Evolutionary conservation across 2,113 vertebrate species (phyloP), one percentile per base, ranked within the genome.

Genomic region (Collichthys lucidus): DNA sequence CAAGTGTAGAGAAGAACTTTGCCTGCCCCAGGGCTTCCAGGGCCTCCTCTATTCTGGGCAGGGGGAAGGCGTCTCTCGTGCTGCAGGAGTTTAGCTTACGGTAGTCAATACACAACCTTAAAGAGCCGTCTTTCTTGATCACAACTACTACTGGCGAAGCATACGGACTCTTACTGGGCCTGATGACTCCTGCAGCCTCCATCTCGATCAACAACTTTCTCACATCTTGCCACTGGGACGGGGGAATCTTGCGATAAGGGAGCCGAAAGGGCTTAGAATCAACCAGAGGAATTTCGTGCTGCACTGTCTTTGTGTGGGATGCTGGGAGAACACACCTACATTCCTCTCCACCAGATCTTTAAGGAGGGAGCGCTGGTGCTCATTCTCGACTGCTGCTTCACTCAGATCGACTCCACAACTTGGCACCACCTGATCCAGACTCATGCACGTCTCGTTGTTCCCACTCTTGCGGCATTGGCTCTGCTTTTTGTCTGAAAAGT

Each of bases 131-230:
- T 14, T 82, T 86, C 10, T 86, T 76, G 0, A 24, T 50, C 0
- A 86, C 68, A 0, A 82, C 2, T 26, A 78, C 79, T 2, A 78
- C 74, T 0, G 74, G 79, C 2, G 68, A 82, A 0, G 79, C 73
- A 40, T 80, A 80, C 1, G 65, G 60, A 26, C 65, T 76, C 22
- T 74, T 73, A 26, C 82, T 74, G 0, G 53, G 75, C 5, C 62
- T 0, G 31, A 84, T 84, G 12, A 85, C 72, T 29, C 72, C 83
- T 82, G 79, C 14, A 1, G 3, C 29, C 10, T 68, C 84, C 56
- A 81, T 86, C n/a, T 81, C 74, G 0, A 0, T 82, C 29, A 79
- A 4, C 40, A 85, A 0, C 4, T 1, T 16, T 0, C 55, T 56
- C 0, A 79, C 57, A 11, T 78, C 79, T 0, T 79, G 63, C 57